Evolutionary conservation across 2,113 vertebrate species (phyloP), one percentile per base, ranked within the genome.

Genomic region (Sclerurus mexicanus): DNA sequence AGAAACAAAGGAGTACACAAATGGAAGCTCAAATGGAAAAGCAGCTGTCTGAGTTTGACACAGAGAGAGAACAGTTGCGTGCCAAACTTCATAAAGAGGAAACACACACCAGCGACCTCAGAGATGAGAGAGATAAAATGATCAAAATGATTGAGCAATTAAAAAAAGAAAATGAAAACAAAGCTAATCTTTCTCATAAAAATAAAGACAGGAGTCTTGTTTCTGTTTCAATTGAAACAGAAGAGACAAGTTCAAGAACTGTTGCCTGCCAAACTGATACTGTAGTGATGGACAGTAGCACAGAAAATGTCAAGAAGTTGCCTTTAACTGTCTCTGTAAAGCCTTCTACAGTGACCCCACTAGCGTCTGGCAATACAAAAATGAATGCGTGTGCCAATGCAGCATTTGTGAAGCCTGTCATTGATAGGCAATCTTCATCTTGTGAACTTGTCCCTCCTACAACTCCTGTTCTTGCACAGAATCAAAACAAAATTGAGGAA

Each of bases 31-130:
- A 99, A 95, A 98, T 99, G 99, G 99, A 99, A 90, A 99, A 99
- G 89, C 99, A 99, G 92, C 98, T 99, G 94, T 99, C 99, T 0
- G 99, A 99, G 94, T 98, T 99, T 33, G 99, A 99, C 94, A 99
- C 98, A 0, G 99, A 99, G 93, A 98, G 99, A 44, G 99, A 99
- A 63, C 99, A 99, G 96, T 98, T 99, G 71, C 98, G 99, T n/a
- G 98, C 99, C 91, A 98, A 98, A 96, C 98, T 99, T 90, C 98
- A 97, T 79, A 98, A 98, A n/a, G 99, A 99, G 93, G 99, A 99
- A 97, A 95, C 93, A 0, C 98, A 98, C 35, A 98, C 98, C 28
- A 93, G 91, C 40, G 98, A 98, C 73, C 98, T 99, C 93, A 98
- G 98, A 92, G 97, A 98, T 20, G 99, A 99, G 97, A 99, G 98